phyloP scores from a whole-genome alignment of 2,113 vertebrate species.

The Cololabis saira region DNA sequence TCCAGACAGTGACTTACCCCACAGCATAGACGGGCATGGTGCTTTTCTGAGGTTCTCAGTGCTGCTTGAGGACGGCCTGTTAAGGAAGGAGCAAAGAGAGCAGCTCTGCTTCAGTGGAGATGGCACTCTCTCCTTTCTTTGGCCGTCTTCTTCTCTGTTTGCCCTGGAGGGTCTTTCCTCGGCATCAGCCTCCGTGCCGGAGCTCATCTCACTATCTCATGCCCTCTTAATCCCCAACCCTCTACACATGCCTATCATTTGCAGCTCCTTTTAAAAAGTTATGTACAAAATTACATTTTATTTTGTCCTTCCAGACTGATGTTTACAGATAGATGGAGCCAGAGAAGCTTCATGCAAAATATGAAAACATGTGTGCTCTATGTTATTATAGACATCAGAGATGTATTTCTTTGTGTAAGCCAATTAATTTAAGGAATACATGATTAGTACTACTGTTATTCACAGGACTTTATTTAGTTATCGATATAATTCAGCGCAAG shows the following conservation, averaged over 20 bases:
- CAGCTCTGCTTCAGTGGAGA: constrained; percentile 12
- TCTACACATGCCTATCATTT: constrained; percentile 2
- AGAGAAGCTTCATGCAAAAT: too few relatives aligned
- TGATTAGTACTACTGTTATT: too few relatives aligned
- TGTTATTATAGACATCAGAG: neutral
- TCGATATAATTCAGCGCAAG: too few relatives aligned
- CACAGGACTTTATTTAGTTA: too few relatives aligned
- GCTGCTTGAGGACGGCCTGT: constrained; percentile 3
- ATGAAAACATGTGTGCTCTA: neutral
- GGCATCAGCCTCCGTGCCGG: constrained; percentile 53
- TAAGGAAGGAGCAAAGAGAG: constrained; percentile 4
- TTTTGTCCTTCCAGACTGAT: constrained; percentile 30
- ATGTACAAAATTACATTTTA: constrained; percentile 18
- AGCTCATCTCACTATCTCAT: constrained; percentile 52
- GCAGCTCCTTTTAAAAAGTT: constrained; percentile 38
- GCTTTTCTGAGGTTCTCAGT: constrained; percentile 9
- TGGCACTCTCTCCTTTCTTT: constrained; percentile 21
- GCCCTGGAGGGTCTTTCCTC: constrained; percentile 51
- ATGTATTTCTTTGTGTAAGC: neutral
- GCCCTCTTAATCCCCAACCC: constrained; percentile 31
- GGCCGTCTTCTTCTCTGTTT: constrained; percentile 46
- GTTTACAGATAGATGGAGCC: constrained; percentile 9
- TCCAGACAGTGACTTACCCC: constrained; percentile 13
- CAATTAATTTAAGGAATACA: neutral
- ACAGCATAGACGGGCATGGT: constrained; percentile 9